Evolutionary conservation across 64 coral and sea anemone genomes (phyloP).

Genomic region (Trachythela sp.): DNA sequence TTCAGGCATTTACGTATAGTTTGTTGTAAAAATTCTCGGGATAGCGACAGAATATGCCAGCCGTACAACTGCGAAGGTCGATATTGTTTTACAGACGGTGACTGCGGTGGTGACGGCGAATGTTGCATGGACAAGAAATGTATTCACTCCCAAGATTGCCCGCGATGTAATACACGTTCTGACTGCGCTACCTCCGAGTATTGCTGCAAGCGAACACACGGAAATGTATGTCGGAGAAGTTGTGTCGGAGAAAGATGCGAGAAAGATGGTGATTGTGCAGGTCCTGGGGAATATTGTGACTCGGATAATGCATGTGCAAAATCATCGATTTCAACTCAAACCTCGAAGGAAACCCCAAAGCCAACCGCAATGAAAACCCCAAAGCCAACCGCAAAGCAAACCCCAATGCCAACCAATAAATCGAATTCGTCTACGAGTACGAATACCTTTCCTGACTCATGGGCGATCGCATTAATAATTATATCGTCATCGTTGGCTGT

Average conservation of each 20-base stretch:
- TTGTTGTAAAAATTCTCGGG: too few relatives aligned
- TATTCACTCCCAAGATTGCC: not conserved
- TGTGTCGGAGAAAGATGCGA: not conserved
- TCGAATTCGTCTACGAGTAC: not conserved
- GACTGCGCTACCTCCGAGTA: not conserved
- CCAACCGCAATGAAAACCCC: not conserved
- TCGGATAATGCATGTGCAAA: not conserved
- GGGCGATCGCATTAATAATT: too few relatives aligned
- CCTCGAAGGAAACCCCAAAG: not conserved
- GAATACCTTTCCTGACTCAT: not conserved
- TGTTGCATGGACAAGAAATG: not conserved
- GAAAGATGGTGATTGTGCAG: not conserved
- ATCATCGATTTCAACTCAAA: not conserved
- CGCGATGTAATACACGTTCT: not conserved
- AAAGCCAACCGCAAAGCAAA: too few relatives aligned
- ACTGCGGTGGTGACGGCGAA: not conserved
- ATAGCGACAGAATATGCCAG: too few relatives aligned
- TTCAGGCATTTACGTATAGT: not conserved
- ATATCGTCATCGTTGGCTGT: too few relatives aligned
- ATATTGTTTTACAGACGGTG: not conserved
- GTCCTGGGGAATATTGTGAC: not conserved
- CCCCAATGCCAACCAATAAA: not conserved
- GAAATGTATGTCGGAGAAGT: not conserved
- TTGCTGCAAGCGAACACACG: not conserved
- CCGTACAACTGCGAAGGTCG: not conserved